Evolutionary conservation across 2,113 vertebrate genomes (phyloP), one percentile per base, ranked within the genome.

Genomic region (Neotragus pygmaeus): DNA sequence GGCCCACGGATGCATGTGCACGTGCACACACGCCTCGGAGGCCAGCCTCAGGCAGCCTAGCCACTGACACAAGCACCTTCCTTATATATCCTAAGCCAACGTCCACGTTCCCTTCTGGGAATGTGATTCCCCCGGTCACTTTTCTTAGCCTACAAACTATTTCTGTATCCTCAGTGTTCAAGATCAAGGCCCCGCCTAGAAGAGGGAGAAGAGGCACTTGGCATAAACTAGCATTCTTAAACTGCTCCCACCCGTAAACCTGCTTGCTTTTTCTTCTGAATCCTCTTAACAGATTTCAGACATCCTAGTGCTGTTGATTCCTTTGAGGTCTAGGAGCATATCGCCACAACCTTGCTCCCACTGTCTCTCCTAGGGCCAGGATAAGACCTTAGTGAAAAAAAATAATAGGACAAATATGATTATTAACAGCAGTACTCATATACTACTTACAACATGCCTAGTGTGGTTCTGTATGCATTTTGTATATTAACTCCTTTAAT

Each of bases 1-100:
- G 55, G 30, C 39, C 19, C 15, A 1, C 2, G 6, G 27, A 23
- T 4, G 7, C 5, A 2, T 5, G 5, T 23, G 19, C 21, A 3
- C 0, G 6, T 8, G 9, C 39, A 28, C 45, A 9, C 25, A 15
- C 2, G 2, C 64, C 25, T 2, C 11, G 64, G 11, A 4, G 1
- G 25, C 64, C 25, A 36, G 9, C 10, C 51, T 49, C 13, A 28
- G 21, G 51, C 28, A 86, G 21, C 64, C 55, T 64, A 19, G 43
- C 36, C 39, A 36, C 16, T 1, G 39, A 16, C 23, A 17, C 28
- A 16, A 45, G 11, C 9, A 53, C 84, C 57, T 53, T 64, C 13
- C 45, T 81, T 15, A 27, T 3, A 25, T 23, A 30, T 28, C 14
- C 28, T 49, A 27, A 15, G 7, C 39, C 15, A 28, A 11, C n/a